Conservation (phyloP, 2,113 vertebrate species). For the Lucifuga dentata region DNA sequence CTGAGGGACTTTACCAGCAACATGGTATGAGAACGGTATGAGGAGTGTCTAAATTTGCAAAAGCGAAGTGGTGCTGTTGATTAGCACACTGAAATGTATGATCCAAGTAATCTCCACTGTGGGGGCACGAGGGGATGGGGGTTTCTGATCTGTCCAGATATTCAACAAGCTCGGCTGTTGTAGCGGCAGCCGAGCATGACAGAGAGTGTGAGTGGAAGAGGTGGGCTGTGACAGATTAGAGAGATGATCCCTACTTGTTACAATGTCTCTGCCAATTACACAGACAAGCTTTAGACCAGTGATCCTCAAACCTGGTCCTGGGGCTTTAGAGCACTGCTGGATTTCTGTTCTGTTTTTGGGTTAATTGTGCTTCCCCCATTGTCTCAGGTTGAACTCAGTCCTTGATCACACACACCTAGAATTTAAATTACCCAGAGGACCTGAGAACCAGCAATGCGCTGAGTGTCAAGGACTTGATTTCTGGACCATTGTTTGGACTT, state of each 20-base stretch:
- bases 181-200: conserved; percentile 58
- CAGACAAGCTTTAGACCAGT: conserved; percentile 59
- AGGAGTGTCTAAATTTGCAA: conserved; percentile 46
- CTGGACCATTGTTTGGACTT: conserved; percentile 40
- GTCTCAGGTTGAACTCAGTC: conserved; percentile 34
- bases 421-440: conserved; percentile 41
- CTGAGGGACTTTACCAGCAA: conserved; percentile 9
- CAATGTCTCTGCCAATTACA: conserved; percentile 74
- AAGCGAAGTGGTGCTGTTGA: neutral
- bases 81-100: conserved; percentile 18
- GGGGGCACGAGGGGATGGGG: conserved; percentile 23
- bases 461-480: conserved; percentile 31
- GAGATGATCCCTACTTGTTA: conserved; percentile 77
- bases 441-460: conserved; percentile 25
- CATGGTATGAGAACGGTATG: conserved; percentile 16
- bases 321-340: conserved; percentile 44
- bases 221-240: conserved; percentile 74
- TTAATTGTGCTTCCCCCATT: conserved; percentile 60
- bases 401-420: conserved; percentile 44
- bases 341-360: conserved; percentile 54
- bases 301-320: conserved; percentile 60
- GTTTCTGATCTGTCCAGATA: conserved; percentile 29
- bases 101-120: conserved; percentile 33
- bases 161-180: conserved; percentile 35
- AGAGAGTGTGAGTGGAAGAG: conserved; percentile 58